Conservation (phyloP, 2,888 invertebrate species). For the Leptinotarsa peninsularis region DNA sequence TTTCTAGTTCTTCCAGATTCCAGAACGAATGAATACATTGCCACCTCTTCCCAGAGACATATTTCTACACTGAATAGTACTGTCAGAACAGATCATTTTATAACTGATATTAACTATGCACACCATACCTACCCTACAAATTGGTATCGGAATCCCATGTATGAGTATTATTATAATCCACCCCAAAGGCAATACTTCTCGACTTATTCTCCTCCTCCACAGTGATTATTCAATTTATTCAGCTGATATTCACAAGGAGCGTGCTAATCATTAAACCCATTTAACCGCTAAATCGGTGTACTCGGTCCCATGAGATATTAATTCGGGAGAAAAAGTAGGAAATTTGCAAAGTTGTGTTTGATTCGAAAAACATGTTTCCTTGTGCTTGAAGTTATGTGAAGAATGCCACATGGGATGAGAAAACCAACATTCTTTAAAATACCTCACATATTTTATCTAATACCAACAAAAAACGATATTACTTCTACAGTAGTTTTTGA, state of each 20-base stretch:
- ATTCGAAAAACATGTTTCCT: neutral
- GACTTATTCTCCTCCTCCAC: neutral
- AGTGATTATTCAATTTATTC: neutral
- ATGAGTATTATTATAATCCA: neutral
- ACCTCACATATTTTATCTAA: too few relatives aligned
- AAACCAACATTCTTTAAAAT: too few relatives aligned
- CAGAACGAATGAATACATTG: slow-evolving; percentile 61
- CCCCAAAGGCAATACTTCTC: neutral
- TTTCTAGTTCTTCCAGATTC: slow-evolving; percentile 62
- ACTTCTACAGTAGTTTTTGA: too few relatives aligned
- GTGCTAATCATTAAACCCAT: neutral
- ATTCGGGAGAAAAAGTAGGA: neutral
- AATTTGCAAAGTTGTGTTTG: neutral
- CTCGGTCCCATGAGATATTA: neutral
- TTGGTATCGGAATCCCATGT: neutral
- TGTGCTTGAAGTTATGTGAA: too few relatives aligned
- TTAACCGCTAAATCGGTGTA: neutral
- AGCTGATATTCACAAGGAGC: neutral
- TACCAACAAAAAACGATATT: too few relatives aligned
- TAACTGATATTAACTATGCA: neutral
- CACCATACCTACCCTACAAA: neutral
- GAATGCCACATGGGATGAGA: too few relatives aligned
- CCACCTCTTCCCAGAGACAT: slow-evolving; percentile 51
- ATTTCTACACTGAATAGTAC: slow-evolving; percentile 57
- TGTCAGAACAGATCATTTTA: neutral